Base-by-base conservation (phyloP, 1,140 invertebrate species). In the Pachyrhynchus sulphureomaculatus region DNA sequence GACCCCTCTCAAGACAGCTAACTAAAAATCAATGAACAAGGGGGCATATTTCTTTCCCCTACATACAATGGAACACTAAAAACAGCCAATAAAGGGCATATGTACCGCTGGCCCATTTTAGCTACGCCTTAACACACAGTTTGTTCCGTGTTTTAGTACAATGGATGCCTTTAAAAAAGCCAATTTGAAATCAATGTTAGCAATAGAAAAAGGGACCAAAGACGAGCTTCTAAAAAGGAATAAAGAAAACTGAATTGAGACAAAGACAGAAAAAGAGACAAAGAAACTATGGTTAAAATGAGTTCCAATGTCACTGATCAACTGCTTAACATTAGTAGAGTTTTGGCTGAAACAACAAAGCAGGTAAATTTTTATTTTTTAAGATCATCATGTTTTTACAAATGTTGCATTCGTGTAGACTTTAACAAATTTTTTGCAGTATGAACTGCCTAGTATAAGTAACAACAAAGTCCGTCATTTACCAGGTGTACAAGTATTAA, bases 341-440 rank as follows among this genome's bases (percentile, higher is more conserved):
- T 91, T 75, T 79, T 98, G 64, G 88, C 91, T 13, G 88, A 91
- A 65, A 94, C 93, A 15, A 90, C 92, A 12, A 86, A 94, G 66
- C 62, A 85, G 52, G 60, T 60, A 60, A 13, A 37, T 12, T 6
- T 4, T 32, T 32, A 6, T 32, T 32, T 32, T 6, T 32, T 32
- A 6, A 32, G 12, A 32, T 32, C 12, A n/a, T n/a, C n/a, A n/a
- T n/a, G n/a, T n/a, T n/a, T n/a, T n/a, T n/a, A n/a, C n/a, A n/a
- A n/a, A n/a, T n/a, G n/a, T n/a, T n/a, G n/a, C n/a, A n/a, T n/a
- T n/a, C n/a, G n/a, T n/a, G n/a, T n/a, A 32, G 29, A 32, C 12
- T 4, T 47, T 47, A 86, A 10, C 20, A 17, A 23, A 47, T 47
- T 47, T 47, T 6, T 23, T 47, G 18, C 24, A 8, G 6, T 9